Evolutionary conservation across 2,797 vertebrate genomes (phyloP).

Genomic region (Xenentodon cancila): DNA sequence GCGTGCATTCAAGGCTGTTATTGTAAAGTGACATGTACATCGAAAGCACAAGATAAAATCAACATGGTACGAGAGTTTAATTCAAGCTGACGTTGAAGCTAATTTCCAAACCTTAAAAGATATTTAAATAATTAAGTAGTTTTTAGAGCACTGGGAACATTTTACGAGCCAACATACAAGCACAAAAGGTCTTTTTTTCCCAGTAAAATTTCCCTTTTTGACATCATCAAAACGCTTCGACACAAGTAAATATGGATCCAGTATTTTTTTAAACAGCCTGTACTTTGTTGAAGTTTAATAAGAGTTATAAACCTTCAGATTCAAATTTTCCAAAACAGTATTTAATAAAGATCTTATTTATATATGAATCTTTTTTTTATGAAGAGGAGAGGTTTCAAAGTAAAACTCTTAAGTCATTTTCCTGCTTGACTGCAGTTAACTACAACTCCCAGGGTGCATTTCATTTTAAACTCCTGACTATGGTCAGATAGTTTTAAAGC

Average conservation of each 20-base stretch:
- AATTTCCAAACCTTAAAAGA: slow-evolving; percentile 4
- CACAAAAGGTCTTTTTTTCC: slow-evolving; percentile 32
- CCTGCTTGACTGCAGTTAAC: background rate
- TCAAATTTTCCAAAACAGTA: background rate
- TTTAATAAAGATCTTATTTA: too few species aligned
- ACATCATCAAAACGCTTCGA: background rate
- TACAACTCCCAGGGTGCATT: slow-evolving; percentile 8
- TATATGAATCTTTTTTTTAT: too few species aligned
- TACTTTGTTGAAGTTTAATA: background rate
- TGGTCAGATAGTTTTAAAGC: background rate
- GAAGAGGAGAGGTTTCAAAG: background rate
- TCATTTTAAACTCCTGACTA: background rate
- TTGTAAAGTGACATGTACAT: slow-evolving; percentile 23
- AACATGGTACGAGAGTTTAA: slow-evolving; percentile 50
- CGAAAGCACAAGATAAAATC: slow-evolving; percentile 40
- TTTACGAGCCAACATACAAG: slow-evolving; percentile 30
- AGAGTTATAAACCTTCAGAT: slow-evolving; percentile 13
- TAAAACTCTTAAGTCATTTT: background rate
- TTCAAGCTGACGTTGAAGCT: background rate
- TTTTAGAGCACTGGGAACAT: slow-evolving; percentile 27
- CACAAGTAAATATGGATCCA: background rate
- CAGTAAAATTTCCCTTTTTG: background rate
- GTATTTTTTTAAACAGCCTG: background rate
- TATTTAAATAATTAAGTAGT: slow-evolving; percentile 16
- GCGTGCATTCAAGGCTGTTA: slow-evolving; percentile 12